Conservation (phyloP, 2,797 vertebrate species). For the Aeoliscus strigatus region DNA sequence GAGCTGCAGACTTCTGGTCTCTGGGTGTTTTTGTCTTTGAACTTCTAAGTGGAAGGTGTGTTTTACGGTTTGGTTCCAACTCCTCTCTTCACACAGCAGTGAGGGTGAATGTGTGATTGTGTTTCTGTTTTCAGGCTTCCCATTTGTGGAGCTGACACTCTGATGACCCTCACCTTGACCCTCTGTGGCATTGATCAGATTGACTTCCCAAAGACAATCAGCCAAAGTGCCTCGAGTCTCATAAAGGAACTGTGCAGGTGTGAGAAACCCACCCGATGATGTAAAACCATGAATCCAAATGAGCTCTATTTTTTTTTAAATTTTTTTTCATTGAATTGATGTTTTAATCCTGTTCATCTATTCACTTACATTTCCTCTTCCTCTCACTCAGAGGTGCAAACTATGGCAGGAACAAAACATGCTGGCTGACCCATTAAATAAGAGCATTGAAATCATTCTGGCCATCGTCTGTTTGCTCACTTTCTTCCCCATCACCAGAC, state of each 20-base stretch:
- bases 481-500: conserved; percentile 47
- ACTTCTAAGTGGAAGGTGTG: conserved; percentile 72
- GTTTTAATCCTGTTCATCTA: too few relatives aligned
- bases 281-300: conserved; percentile 4
- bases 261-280: conserved; percentile 3
- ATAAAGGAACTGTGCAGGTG: conserved; percentile 79
- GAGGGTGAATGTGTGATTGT: background rate
- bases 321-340: too few relatives aligned
- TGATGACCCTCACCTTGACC: conserved; percentile 62
- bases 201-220: conserved; percentile 72
- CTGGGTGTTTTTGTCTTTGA: conserved; percentile 77
- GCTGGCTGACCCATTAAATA: conserved; percentile 6
- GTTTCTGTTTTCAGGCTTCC: conserved; percentile 64
- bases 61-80: conserved; percentile 1
- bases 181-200: conserved; percentile 70
- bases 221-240: conserved; percentile 64
- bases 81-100: conserved; percentile 4
- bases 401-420: background rate
- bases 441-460: conserved; percentile 28
- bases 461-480: conserved; percentile 23
- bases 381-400: too few relatives aligned
- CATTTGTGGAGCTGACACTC: conserved; percentile 60
- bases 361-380: too few relatives aligned
- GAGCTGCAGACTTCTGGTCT: conserved; percentile 73
- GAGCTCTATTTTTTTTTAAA: background rate